Base-by-base conservation (phyloP, 2,113 vertebrate species). In the Erythrocercus mccallii region DNA sequence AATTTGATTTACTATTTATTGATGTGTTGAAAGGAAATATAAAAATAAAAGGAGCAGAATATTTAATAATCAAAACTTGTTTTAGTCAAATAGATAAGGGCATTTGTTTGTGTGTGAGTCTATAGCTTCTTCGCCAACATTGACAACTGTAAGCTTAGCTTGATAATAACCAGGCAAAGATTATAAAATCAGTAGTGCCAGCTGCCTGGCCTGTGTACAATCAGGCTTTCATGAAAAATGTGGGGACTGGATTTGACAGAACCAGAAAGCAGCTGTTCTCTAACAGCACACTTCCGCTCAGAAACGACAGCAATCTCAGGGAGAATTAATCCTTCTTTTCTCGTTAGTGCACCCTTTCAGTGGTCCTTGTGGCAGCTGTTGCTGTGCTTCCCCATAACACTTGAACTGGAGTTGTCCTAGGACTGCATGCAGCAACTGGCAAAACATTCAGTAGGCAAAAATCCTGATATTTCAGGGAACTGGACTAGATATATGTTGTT, bases 151-250 rank as follows among this genome's bases (percentile, higher is more conserved):
- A 64, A 87, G 13, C 37, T 89, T 84, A 89, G 66, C 61, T 72
- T 82, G 70, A 51, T 64, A 91, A 64, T 81, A 91, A 78, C 45
- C 30, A 92, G 81, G 16, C 81, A 91, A 64, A 81, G 81, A 89
- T 90, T 61, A 70, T 89, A 91, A 94, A 96, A 92, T 48, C 81
- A 89, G 69, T 74, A 61, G 40, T 87, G 91, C 73, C 93, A 92
- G 92, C 91, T 96, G 81, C 62, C 77, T 87, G 70, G 87, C 81
- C 61, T 89, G 8, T 61, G 73, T 72, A 92, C 84, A 95, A 53
- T 96, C 45, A 94, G 61, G 70, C 93, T 87, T 95, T 94, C 86
- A 84, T 81, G n/a, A 78, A 91, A 89, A 95, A 94, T 81, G 81
- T 94, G 91, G 31, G 37, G 65, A 68, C 40, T 62, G 65, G 48